These are phyloP conservation scores for Rostratula benghalensis DNA, from an alignment of 2,113 vertebrate species.

Conservation along the genomic window DNA sequence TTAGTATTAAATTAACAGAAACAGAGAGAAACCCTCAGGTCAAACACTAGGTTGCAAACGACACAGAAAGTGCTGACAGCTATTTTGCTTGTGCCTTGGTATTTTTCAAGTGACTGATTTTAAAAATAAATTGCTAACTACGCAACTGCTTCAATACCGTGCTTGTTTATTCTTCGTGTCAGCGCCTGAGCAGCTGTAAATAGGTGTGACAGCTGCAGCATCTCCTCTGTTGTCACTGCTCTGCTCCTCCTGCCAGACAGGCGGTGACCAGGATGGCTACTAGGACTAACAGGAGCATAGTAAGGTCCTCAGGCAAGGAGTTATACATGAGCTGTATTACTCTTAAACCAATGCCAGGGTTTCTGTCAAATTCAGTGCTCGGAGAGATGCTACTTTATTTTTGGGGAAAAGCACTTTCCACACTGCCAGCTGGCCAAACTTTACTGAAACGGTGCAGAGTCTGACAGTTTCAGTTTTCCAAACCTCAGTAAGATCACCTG, in stretches of 20 bases:
- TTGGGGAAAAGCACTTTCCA: background rate
- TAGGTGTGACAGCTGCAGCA: slow-evolving; percentile 35
- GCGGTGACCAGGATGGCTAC: background rate
- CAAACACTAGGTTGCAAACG: background rate
- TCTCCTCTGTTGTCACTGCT: slow-evolving; percentile 2
- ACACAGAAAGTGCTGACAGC: background rate
- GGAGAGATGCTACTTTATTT: background rate
- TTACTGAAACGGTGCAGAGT: background rate
- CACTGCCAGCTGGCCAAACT: background rate
- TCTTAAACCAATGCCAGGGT: background rate
- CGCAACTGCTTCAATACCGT: background rate
- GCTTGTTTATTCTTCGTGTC: slow-evolving; percentile 23
- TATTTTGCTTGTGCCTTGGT: background rate
- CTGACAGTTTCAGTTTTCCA: background rate
- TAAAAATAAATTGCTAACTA: slow-evolving; percentile 33
- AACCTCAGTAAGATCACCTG: background rate
- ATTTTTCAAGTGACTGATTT: slow-evolving; percentile 25
- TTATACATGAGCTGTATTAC: background rate
- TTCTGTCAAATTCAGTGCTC: background rate
- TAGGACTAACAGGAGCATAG: slow-evolving; percentile 18
- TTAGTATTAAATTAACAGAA: background rate
- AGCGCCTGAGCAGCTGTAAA: slow-evolving; percentile 21
- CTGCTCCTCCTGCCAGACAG: slow-evolving; percentile 12
- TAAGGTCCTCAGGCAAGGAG: slow-evolving; percentile 18
- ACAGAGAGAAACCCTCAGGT: background rate